Conservation (phyloP, 2,113 vertebrate species). For the Synodontis membranacea region DNA sequence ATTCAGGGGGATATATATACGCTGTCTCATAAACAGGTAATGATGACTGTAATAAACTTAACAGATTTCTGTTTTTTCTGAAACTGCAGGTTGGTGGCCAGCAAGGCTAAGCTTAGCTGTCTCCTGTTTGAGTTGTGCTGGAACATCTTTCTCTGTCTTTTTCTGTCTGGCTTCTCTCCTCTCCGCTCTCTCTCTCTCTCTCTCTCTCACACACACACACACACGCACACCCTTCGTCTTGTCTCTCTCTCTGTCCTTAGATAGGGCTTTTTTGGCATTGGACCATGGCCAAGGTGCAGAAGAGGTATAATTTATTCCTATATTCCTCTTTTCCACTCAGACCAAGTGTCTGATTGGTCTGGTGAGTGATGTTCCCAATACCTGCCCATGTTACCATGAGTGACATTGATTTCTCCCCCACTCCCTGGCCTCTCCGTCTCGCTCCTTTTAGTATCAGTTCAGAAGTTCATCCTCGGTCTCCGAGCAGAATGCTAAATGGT, state of each 20-base stretch:
- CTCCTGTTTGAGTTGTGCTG: conserved; percentile 29
- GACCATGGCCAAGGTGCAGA: conserved; percentile 2
- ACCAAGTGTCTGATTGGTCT: conserved; percentile 49
- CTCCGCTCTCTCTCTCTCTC: neutral
- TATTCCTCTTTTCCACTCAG: conserved; percentile 32
- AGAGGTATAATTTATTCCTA: conserved; percentile 43
- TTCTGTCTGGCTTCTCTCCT: neutral
- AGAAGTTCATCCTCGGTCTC: conserved; percentile 48
- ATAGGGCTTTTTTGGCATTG: neutral
- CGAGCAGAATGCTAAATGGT: conserved; percentile 44
- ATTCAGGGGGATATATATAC: conserved; percentile 2
- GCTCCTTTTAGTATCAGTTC: conserved; percentile 41
- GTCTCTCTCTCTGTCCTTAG: neutral
- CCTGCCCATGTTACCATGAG: conserved; percentile 37
- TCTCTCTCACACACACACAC: neutral
- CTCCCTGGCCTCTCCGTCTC: neutral
- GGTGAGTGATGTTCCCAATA: conserved; percentile 58
- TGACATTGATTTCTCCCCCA: conserved; percentile 51
- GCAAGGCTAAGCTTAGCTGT: neutral
- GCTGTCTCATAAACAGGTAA: neutral
- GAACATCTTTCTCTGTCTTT: neutral
- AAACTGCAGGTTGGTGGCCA: neutral
- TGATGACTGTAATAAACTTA: conserved; percentile 4
- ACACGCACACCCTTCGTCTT: neutral
- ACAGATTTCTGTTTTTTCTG: neutral